Percentiles rank a stretch among this genome's conserved stretches.
Evolutionary conservation across 2,888 invertebrate genomes (phyloP).

Genomic region (Girardia tigrina): DNA sequence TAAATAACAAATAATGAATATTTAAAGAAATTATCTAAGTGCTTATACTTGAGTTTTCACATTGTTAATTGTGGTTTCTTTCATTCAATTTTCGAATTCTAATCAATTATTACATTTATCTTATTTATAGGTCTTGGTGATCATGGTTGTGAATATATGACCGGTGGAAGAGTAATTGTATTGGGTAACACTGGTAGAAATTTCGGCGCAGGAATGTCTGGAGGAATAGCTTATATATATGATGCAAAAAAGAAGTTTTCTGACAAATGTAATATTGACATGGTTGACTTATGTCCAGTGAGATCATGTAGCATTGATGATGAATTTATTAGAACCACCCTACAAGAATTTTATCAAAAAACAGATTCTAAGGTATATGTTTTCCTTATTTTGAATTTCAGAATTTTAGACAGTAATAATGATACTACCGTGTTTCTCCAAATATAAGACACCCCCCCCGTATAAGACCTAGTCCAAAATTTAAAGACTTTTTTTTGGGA

Average conservation of each 20-base stretch:
- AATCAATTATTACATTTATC: too few relatives aligned
- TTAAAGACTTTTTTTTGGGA: too few relatives aligned
- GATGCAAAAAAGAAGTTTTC: conserved; percentile 59
- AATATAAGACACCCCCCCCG: too few relatives aligned
- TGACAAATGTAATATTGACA: conserved; percentile 69
- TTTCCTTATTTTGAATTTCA: too few relatives aligned
- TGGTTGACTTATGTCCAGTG: conserved; percentile 75
- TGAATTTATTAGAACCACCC: conserved; percentile 60
- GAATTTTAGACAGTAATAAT: too few relatives aligned
- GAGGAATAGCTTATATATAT: conserved; percentile 83
- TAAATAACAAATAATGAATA: too few relatives aligned
- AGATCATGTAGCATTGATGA: conserved; percentile 63
- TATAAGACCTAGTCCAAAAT: too few relatives aligned
- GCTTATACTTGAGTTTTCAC: too few relatives aligned
- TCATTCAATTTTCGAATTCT: too few relatives aligned
- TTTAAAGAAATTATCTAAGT: too few relatives aligned
- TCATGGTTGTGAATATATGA: conserved; percentile 99
- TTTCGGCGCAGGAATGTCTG: conserved; percentile 79
- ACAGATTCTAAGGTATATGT: conserved; percentile 66
- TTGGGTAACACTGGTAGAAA: conserved; percentile 87
- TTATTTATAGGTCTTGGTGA: conserved; percentile 70
- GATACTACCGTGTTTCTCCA: too few relatives aligned
- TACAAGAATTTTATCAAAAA: conserved; percentile 70
- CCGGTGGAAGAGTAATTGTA: conserved; percentile 76
- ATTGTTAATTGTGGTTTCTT: too few relatives aligned